Evolutionary conservation across 2,888 invertebrate genomes (phyloP), one percentile per base, ranked within the genome.

Genomic region (Acanthopleura granulata): DNA sequence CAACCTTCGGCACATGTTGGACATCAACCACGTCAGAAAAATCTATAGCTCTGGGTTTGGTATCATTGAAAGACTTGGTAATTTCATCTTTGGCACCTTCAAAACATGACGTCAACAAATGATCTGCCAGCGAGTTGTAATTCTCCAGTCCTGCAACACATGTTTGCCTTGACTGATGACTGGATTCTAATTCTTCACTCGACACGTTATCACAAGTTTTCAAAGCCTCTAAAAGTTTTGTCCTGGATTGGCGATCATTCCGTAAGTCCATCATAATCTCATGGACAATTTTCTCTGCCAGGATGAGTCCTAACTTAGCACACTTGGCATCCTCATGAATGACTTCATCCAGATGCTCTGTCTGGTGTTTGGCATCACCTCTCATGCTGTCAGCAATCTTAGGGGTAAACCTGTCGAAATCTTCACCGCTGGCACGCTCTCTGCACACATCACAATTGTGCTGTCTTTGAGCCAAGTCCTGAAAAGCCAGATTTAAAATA

Each of bases 331-430:
- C 66, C 6, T 27, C 16, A 27, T 22, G 25, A 27, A 18, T 6
- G 9, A 66, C 6, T 3, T 22, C 6, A 66, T 66, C 66, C 12
- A 18, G 18, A 22, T 57, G 57, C 16, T 22, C 22, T 1, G 18
- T 29, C 27, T n/a, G 18, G 29, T 29, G 25, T 57, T 61, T 61
- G 3, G 29, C 27, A 29, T 61, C 30, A 18, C 29, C 30, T 15
- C 14, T 16, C 16, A 22, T 0, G 12, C 12, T n/a, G 16, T 72
- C 57, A 25, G 40, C 27, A 18, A 29, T 14, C n/a, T 15, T 72
- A 14, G 57, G 18, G 3, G 61, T 16, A 9, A 73, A 49, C 49
- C 70, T 18, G 4, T 74, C 77, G 12, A 75, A 40, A 29, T 74
- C 74, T 29, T 3, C 22, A 15, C 66, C 14, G 29, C 29, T 66